These are phyloP conservation scores for Rhinella marina DNA, from an alignment of 2,797 vertebrate genomes.

Conservation along the genomic window DNA sequence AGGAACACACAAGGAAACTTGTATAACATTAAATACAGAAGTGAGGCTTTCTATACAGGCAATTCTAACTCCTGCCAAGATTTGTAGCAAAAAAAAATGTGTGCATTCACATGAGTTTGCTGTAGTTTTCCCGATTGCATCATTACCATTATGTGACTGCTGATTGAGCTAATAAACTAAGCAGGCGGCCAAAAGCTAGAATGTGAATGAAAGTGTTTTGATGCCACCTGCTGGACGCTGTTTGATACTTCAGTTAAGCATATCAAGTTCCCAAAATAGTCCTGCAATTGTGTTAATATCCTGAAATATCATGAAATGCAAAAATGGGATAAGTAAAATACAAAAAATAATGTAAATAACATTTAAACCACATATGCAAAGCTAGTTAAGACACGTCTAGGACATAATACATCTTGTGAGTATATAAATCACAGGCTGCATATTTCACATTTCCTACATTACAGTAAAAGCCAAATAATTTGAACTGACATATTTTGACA, in stretches of 20 bases:
- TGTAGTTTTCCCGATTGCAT: background rate
- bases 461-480: background rate
- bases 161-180: background rate
- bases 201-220: conserved; percentile 39
- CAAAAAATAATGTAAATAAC: background rate
- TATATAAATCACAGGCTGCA: background rate
- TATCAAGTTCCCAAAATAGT: background rate
- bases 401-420: background rate
- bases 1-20: background rate
- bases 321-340: background rate
- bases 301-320: background rate
- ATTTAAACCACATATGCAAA: background rate
- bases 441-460: background rate
- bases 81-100: background rate
- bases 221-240: conserved; percentile 39
- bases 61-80: background rate
- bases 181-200: background rate
- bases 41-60: background rate
- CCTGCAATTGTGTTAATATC: background rate
- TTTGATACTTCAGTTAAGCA: background rate
- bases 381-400: background rate
- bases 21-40: background rate
- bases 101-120: background rate
- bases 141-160: background rate
- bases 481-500: conserved; percentile 5